These are phyloP conservation scores for Pipistrellus kuhlii DNA, from an alignment of 2,797 vertebrate species.

Conservation along the genomic window DNA sequence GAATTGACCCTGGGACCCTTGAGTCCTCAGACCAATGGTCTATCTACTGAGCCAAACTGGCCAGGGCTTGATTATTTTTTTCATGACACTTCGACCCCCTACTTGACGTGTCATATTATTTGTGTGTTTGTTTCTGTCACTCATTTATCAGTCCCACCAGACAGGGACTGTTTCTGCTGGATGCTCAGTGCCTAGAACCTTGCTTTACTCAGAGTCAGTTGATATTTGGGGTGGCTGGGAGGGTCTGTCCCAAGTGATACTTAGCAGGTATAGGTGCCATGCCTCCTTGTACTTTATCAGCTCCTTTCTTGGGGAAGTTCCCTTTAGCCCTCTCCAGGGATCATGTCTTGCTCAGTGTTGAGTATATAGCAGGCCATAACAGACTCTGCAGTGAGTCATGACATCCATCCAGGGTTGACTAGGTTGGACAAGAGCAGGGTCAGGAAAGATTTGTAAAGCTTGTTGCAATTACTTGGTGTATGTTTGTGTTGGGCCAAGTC, in stretches of 20 bases:
- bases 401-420: neutral
- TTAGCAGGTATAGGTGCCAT: accelerated
- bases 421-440: neutral
- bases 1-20: too few species aligned
- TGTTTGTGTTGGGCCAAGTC: neutral
- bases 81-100: neutral
- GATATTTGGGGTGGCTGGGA: neutral
- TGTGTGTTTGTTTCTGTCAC: neutral
- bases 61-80: neutral
- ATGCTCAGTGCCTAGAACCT: neutral
- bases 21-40: too few species aligned
- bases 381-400: neutral
- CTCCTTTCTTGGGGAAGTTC: neutral
- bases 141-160: neutral
- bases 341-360: neutral
- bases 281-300: neutral
- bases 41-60: too few species aligned
- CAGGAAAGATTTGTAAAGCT: neutral
- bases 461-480: neutral
- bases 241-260: neutral
- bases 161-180: neutral
- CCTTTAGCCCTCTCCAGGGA: neutral
- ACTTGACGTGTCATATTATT: accelerated
- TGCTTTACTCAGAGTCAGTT: neutral
- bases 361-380: neutral